phyloP scores from a whole-genome alignment of 2,113 vertebrate species.

The Stigmatopora argus region DNA sequence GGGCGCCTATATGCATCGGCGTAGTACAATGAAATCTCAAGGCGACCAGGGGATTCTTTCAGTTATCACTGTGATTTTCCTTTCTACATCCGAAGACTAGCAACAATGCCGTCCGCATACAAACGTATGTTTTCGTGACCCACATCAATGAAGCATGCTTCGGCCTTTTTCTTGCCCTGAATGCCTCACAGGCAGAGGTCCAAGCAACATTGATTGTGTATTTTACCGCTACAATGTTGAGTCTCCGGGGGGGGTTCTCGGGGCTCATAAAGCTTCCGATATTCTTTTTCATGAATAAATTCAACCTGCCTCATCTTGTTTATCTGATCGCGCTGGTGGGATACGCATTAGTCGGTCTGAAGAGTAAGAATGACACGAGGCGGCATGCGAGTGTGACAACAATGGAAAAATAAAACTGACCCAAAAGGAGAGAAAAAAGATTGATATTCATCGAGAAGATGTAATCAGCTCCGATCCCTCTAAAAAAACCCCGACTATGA shows the following conservation, averaged over 20 bases:
- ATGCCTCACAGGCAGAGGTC: slow-evolving; percentile 4
- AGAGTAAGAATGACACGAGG: neutral
- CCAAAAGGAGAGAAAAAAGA: neutral
- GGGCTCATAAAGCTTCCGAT: slow-evolving; percentile 1
- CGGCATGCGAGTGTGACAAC: neutral
- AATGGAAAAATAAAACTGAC: neutral
- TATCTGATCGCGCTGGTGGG: neutral
- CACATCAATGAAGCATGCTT: neutral
- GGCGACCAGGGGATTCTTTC: slow-evolving; percentile 2
- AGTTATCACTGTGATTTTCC: neutral
- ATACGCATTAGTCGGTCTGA: neutral
- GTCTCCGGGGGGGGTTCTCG: neutral
- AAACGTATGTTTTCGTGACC: neutral
- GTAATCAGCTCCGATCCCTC: neutral
- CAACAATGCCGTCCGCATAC: neutral
- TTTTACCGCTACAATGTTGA: slow-evolving; percentile 4
- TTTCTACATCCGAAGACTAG: neutral
- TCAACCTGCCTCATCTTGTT: slow-evolving; percentile 5
- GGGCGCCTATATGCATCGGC: neutral
- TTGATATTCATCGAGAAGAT: neutral
- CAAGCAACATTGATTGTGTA: slow-evolving; percentile 9
- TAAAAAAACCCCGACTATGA: neutral
- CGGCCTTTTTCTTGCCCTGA: neutral
- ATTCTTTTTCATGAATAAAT: slow-evolving; percentile 12
- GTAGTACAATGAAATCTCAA: neutral